These are phyloP conservation scores for Camptogramma bilineatum DNA, from an alignment of 2,888 invertebrate genomes.

Conservation along the genomic window DNA sequence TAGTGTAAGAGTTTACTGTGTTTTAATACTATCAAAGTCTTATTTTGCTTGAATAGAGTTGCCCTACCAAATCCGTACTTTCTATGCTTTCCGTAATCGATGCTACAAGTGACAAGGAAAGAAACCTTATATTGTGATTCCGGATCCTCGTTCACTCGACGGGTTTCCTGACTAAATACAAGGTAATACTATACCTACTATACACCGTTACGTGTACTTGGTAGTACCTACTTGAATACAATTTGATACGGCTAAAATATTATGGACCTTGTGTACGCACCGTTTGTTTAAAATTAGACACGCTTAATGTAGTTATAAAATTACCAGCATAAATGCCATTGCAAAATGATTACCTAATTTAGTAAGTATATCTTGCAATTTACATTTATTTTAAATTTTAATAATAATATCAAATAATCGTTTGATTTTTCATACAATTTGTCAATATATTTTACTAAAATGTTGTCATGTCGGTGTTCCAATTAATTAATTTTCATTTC, in stretches of 20 bases:
- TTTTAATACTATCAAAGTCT: neutral
- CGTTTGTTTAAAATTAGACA: constrained; percentile 40
- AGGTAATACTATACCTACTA: too few relatives aligned
- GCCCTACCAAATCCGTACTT: constrained; percentile 5
- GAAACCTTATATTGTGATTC: constrained; percentile 60
- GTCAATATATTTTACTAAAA: too few relatives aligned
- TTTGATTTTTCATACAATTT: too few relatives aligned
- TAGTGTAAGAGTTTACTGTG: too few relatives aligned
- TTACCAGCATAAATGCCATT: neutral
- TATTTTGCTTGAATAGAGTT: constrained; percentile 7
- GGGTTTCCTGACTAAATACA: constrained; percentile 53
- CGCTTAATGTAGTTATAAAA: constrained; percentile 21
- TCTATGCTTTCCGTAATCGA: constrained; percentile 38
- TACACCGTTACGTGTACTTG: constrained; percentile 41
- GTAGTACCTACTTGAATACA: constrained; percentile 4
- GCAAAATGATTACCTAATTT: neutral
- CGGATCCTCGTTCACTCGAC: constrained; percentile 47
- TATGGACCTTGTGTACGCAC: constrained; percentile 21
- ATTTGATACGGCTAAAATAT: constrained; percentile 34
- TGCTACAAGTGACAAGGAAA: constrained; percentile 55
- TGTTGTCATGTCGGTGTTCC: too few relatives aligned
- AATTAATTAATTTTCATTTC: too few relatives aligned
- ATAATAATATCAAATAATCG: too few relatives aligned
- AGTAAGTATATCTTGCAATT: neutral
- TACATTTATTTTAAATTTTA: too few relatives aligned